These are phyloP conservation scores for Pollimyrus isidori DNA, from an alignment of 2,113 vertebrate genomes.

Conservation along the genomic window DNA sequence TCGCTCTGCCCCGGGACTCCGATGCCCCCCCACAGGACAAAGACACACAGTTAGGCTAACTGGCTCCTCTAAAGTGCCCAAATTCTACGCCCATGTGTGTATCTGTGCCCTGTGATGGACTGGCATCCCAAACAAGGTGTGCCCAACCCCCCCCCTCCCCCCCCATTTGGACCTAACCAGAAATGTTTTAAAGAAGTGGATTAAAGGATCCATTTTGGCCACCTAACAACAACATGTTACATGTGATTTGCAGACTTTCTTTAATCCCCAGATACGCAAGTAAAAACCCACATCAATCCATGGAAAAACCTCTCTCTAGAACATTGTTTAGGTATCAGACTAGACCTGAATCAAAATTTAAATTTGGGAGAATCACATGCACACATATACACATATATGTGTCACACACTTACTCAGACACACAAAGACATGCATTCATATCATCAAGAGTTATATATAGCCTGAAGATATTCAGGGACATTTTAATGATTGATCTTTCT, in stretches of 20 bases:
- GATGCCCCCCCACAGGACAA: background rate
- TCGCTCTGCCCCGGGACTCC: background rate
- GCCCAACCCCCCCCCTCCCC: background rate
- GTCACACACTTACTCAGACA: background rate
- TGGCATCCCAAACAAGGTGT: background rate
- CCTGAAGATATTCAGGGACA: background rate
- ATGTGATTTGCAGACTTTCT: background rate
- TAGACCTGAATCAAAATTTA: background rate
- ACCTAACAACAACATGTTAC: background rate
- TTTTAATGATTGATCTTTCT: background rate
- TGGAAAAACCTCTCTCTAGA: background rate
- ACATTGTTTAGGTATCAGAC: background rate
- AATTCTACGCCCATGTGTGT: background rate
- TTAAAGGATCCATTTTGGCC: background rate
- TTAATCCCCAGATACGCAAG: background rate
- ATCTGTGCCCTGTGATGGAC: background rate
- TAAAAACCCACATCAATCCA: background rate
- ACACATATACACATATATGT: background rate
- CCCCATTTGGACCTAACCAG: background rate
- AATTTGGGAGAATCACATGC: background rate
- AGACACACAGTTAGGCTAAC: background rate
- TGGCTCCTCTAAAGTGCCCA: background rate
- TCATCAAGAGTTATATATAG: background rate
- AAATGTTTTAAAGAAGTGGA: no score
- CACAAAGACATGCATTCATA: background rate